Evolutionary conservation across 2,888 invertebrate species (phyloP).

Genomic region (Elegia similella): DNA sequence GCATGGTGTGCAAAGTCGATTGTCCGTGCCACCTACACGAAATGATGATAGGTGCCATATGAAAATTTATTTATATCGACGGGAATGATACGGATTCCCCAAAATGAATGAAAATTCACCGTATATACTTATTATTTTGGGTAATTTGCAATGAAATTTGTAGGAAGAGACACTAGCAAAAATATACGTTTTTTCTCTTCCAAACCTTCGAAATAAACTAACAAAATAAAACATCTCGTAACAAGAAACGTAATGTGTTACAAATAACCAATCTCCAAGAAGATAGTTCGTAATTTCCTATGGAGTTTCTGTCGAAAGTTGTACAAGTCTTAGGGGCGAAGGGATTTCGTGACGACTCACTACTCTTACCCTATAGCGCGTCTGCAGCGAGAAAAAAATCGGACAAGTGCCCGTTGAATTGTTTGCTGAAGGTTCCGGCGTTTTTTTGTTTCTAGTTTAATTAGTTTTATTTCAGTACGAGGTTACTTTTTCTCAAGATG

Average conservation of each 20-base stretch:
- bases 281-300: constrained; percentile 14
- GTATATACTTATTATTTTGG: too few relatives aligned
- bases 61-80: too few relatives aligned
- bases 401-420: not conserved
- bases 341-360: constrained; percentile 43
- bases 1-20: too few relatives aligned
- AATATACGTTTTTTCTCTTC: not conserved
- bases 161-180: too few relatives aligned
- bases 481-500: too few relatives aligned
- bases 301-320: constrained; percentile 35
- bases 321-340: constrained; percentile 44
- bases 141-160: too few relatives aligned
- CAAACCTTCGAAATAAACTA: not conserved
- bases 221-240: constrained; percentile 4
- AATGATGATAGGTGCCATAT: too few relatives aligned
- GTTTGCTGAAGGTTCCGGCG: not conserved
- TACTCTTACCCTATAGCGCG: constrained; percentile 33
- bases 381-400: constrained; percentile 35
- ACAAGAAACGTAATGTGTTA: constrained; percentile 11
- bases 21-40: too few relatives aligned
- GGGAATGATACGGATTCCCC: too few relatives aligned
- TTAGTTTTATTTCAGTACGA: too few relatives aligned
- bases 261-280: constrained; percentile 11
- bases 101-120: too few relatives aligned
- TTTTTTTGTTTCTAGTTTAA: too few relatives aligned